A percentile compares a stretch with the other conserved stretches of the same genome.
Evolutionary conservation across 2,797 vertebrate genomes (phyloP).

Genomic region (Melanotaenia maccullochi): DNA sequence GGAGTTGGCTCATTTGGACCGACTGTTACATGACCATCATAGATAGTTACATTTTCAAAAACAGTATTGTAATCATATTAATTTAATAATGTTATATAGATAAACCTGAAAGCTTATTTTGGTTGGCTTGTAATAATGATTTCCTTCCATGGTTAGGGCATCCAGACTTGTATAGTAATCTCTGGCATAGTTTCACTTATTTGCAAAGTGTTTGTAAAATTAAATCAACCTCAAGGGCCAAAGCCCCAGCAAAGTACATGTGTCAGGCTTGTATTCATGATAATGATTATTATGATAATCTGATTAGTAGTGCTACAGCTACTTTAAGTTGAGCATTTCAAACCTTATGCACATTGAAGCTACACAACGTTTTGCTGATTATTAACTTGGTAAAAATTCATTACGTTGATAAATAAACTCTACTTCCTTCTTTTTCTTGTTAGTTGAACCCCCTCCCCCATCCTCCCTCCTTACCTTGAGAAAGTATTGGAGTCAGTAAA

Average conservation of each 20-base stretch:
- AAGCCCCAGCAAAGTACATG: too few relatives aligned
- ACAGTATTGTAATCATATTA: neutral
- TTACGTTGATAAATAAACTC: neutral
- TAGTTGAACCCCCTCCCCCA: neutral
- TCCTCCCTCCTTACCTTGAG: neutral
- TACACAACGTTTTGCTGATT: neutral
- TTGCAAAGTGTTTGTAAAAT: neutral
- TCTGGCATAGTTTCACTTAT: neutral
- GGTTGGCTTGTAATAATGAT: neutral
- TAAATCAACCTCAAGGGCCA: too few relatives aligned
- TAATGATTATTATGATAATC: neutral
- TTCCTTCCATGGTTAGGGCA: neutral
- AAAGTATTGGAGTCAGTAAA: neutral
- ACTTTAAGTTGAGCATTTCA: neutral
- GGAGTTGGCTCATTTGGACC: neutral
- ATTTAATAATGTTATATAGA: neutral
- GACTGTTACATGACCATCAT: neutral
- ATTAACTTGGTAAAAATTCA: neutral
- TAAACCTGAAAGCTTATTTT: neutral
- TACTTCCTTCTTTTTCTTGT: neutral
- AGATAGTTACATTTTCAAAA: neutral
- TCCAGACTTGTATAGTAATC: neutral
- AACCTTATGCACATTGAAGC: neutral
- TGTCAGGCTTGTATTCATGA: neutral
- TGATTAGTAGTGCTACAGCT: neutral